These are phyloP conservation scores for Tragulus kanchil DNA, from an alignment of 2,113 vertebrate genomes.

Conservation along the genomic window DNA sequence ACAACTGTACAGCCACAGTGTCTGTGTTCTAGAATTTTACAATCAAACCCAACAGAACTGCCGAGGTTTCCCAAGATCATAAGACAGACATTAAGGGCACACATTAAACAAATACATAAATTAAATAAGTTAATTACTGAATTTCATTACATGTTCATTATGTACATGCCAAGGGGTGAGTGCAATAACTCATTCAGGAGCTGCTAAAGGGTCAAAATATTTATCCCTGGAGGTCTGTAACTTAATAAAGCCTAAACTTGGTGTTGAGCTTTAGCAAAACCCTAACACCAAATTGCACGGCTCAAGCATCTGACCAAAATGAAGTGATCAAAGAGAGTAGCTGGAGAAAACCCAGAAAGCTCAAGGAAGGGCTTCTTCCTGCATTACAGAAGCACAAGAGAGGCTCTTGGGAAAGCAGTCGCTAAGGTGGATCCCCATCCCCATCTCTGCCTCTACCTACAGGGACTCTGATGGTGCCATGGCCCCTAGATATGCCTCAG, in stretches of 20 bases:
- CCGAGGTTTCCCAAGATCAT: background rate
- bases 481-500: no score
- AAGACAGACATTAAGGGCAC: background rate
- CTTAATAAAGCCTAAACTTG: background rate
- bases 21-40: background rate
- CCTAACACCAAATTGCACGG: fast-evolving
- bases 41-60: background rate
- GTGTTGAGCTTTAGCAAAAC: background rate
- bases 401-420: background rate
- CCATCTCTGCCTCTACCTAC: fast-evolving
- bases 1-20: background rate
- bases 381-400: fast-evolving
- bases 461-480: fast-evolving
- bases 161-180: background rate
- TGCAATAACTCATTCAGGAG: background rate
- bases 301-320: background rate
- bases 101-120: constrained; percentile 50
- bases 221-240: background rate
- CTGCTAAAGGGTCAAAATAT: constrained; percentile 21
- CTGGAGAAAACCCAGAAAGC: background rate
- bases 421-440: no score
- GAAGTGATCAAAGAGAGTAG: background rate
- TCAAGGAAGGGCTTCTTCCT: background rate
- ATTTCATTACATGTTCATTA: constrained; percentile 43
- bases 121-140: constrained; percentile 56